Conservation (phyloP, 2,888 invertebrate genomes). For the Orthosia incerta region DNA sequence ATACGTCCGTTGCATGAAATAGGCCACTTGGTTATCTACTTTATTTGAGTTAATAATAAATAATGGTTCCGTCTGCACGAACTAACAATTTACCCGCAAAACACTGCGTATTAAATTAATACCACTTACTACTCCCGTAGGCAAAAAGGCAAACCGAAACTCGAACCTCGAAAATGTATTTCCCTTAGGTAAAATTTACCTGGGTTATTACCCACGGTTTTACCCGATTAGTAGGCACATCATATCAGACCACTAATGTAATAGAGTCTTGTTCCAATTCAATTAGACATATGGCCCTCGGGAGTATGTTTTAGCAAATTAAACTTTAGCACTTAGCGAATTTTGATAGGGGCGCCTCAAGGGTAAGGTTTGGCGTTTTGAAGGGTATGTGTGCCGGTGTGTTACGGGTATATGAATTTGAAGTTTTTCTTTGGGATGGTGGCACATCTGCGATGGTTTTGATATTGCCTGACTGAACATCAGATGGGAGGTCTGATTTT, state of each 20-base stretch:
- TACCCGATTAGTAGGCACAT: constrained; percentile 30
- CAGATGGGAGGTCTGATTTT: too few species aligned
- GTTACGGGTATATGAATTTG: not conserved
- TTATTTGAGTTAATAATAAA: too few species aligned
- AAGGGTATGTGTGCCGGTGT: not conserved
- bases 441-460: too few species aligned
- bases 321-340: constrained; percentile 44
- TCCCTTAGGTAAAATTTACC: constrained; percentile 39
- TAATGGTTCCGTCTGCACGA: not conserved
- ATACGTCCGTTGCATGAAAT: too few species aligned
- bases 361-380: not conserved
- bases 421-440: too few species aligned
- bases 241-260: constrained; percentile 41
- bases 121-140: not conserved
- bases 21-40: too few species aligned
- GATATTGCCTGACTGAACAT: too few species aligned
- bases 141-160: constrained; percentile 21
- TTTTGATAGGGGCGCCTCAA: constrained; percentile 14
- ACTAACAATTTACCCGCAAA: not conserved
- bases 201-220: not conserved
- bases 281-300: constrained; percentile 40
- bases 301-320: constrained; percentile 59
- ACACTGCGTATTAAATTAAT: not conserved
- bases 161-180: constrained; percentile 5
- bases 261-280: constrained; percentile 30